Base-by-base conservation (phyloP, 2,797 vertebrate species). In the Leptodactylus fallax region DNA sequence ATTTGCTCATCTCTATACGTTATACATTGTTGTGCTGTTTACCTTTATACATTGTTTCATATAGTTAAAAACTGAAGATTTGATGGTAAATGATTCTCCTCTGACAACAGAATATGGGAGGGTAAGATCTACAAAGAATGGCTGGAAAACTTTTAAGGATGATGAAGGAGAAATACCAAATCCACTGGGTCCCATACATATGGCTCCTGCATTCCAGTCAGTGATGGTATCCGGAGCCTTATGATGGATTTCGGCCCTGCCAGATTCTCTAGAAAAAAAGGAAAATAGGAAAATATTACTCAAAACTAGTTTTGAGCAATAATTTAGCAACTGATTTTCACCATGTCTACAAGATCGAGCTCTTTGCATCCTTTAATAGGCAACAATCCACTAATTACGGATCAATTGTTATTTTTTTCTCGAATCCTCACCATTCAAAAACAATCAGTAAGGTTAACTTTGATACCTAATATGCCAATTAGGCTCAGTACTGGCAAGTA, bases 11-110 rank as follows among this genome's bases (percentile, higher is more conserved):
- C 36, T 36, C 36, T 36, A 4, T 36, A 36, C 36, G 1, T 36
- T 36, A 36, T 36, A 36, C 36, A 36, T 36, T 36, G 36, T 58
- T 3, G 51, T 7, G 17, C 25, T 55, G 8, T 16, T 93, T 91
- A 95, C 96, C 96, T 93, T 95, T 90, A 97, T 94, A 90, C 95
- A 96, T 60, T 36, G 92, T 87, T 90, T 86, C 86, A 95, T 81
- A 87, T 95, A 95, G 92, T 87, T 89, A 56, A 82, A 87, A 23
- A 89, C 85, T 3, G 45, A 65, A 45, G 85, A 80, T 16, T 86
- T 87, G 17, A 87, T 69, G 13, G 69, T 45, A 58, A 89, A 86
- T 4, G 51, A 17, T 65, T 89, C 88, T 65, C 65, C 84, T 21
- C 88, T n/a, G 55, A 89, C 49, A 6, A 89, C 77, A 60, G 87